Conservation (phyloP, 2,113 vertebrate genomes). For the Cephalopholis sonnerati region DNA sequence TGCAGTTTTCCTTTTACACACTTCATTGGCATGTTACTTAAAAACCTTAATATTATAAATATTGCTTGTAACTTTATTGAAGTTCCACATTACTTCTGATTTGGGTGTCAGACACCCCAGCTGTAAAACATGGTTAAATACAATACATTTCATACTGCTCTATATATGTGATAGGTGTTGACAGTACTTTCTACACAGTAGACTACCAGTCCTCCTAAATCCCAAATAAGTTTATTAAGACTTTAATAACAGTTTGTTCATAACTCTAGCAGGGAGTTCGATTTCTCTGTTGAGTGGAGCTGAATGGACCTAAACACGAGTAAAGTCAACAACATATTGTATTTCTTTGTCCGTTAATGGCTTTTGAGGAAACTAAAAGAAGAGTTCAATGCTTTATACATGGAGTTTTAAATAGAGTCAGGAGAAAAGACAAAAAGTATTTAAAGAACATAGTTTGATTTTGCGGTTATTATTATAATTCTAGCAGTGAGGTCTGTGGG, state of each 20-base stretch:
- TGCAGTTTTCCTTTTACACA: no score
- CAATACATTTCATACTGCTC: neutral
- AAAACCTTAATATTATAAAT: neutral
- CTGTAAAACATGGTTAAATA: neutral
- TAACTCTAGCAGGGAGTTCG: neutral
- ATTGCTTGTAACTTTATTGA: neutral
- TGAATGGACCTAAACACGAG: neutral
- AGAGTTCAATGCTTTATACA: neutral
- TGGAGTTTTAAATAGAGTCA: neutral
- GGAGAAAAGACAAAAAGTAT: neutral
- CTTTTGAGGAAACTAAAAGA: neutral
- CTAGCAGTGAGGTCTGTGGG: no score
- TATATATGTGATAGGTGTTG: neutral
- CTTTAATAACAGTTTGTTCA: neutral
- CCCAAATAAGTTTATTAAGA: neutral
- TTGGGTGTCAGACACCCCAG: neutral
- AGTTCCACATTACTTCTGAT: neutral
- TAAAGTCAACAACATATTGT: neutral
- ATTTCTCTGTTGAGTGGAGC: neutral
- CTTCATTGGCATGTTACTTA: neutral
- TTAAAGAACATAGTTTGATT: neutral
- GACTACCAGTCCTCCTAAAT: neutral
- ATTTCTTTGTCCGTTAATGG: no score
- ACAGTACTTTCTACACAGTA: neutral
- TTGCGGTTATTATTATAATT: neutral